Percentiles rank a stretch among this genome's conserved stretches.
These are phyloP conservation scores for Junonia oenone DNA, from an alignment of 2,888 invertebrate genomes.

Conservation along the genomic window DNA sequence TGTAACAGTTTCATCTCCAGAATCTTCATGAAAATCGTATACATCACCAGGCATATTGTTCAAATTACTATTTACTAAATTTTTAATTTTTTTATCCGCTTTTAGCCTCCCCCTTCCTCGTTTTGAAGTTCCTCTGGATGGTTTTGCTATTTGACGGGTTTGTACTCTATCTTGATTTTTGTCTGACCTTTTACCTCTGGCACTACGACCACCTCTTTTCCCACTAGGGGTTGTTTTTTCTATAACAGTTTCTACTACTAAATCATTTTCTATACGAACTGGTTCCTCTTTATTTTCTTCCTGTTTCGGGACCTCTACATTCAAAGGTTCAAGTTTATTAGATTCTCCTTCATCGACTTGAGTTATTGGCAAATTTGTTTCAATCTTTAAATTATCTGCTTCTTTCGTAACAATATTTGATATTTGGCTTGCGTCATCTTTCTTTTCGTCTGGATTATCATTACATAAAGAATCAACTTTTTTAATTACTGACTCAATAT, in stretches of 20 bases:
- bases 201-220: constrained; percentile 64
- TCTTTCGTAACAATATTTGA: constrained; percentile 7
- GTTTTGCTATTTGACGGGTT: constrained; percentile 68
- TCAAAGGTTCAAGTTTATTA: constrained; percentile 13
- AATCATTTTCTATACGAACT: constrained; percentile 33
- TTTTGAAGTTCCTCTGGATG: constrained; percentile 58
- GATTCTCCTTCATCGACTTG: constrained; percentile 3
- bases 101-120: constrained; percentile 75
- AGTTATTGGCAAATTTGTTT: constrained; percentile 6
- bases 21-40: constrained; percentile 95
- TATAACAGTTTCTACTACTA: constrained; percentile 34
- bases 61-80: constrained; percentile 67
- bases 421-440: constrained; percentile 13
- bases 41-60: constrained; percentile 86
- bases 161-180: constrained; percentile 61
- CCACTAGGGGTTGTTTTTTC: constrained; percentile 38
- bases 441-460: constrained; percentile 48
- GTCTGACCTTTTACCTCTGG: constrained; percentile 64
- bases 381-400: constrained; percentile 1
- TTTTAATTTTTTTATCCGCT: constrained; percentile 74
- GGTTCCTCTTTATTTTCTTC: constrained; percentile 32
- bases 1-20: constrained; percentile 84
- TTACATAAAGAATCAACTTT: constrained; percentile 85
- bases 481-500: constrained; percentile 90
- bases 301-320: constrained; percentile 22